Percentiles rank a stretch among this genome's conserved stretches.
These are phyloP conservation scores for Agrochola lota DNA, from an alignment of 2,888 invertebrate species.

Conservation along the genomic window DNA sequence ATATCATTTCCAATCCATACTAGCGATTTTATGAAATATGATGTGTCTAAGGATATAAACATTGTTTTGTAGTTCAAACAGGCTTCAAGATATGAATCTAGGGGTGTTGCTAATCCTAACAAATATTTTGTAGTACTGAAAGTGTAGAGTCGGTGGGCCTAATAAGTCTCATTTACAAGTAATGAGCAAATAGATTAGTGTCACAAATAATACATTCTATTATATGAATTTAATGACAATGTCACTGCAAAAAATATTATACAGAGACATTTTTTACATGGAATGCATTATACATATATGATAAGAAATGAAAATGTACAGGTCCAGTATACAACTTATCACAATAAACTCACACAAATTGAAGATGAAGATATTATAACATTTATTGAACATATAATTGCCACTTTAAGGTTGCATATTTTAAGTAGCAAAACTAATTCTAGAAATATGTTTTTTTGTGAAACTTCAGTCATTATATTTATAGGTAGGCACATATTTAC, in stretches of 20 bases:
- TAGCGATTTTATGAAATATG: slow-evolving; percentile 12
- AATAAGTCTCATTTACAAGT: slow-evolving; percentile 48
- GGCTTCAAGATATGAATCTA: not conserved
- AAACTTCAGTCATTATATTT: slow-evolving; percentile 68
- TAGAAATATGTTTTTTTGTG: slow-evolving; percentile 53
- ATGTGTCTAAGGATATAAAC: not conserved
- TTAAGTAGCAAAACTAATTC: slow-evolving; percentile 68
- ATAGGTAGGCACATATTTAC: slow-evolving; percentile 67
- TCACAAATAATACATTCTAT: slow-evolving; percentile 28
- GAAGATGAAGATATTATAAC: slow-evolving; percentile 9
- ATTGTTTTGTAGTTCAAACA: slow-evolving; percentile 21
- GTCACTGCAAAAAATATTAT: slow-evolving; percentile 22
- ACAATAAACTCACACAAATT: slow-evolving; percentile 19
- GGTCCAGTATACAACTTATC: slow-evolving; percentile 41
- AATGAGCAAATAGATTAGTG: slow-evolving; percentile 50
- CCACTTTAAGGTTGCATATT: slow-evolving; percentile 39
- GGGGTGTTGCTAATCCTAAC: slow-evolving; percentile 4
- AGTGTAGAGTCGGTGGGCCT: slow-evolving; percentile 54
- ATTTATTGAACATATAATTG: slow-evolving; percentile 36
- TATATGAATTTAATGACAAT: slow-evolving; percentile 29
- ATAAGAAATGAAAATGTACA: slow-evolving; percentile 33
- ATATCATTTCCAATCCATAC: not conserved
- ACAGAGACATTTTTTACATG: slow-evolving; percentile 50
- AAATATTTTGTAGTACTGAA: slow-evolving; percentile 12
- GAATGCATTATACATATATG: slow-evolving; percentile 58